phyloP scores from a whole-genome alignment of 2,888 invertebrate species.

The Apantesis nais region DNA sequence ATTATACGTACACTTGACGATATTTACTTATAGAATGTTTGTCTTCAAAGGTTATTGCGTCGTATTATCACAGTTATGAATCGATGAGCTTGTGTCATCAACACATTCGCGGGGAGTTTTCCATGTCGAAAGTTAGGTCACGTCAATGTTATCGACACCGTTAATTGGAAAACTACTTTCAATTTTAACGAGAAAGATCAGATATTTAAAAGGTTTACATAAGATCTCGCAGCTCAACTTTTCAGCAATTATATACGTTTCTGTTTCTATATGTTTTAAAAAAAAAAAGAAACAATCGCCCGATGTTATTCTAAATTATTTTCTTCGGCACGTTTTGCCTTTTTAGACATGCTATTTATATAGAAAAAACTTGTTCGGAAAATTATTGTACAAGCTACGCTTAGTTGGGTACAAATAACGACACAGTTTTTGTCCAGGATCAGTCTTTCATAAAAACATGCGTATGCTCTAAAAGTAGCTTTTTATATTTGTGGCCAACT shows the following conservation, averaged over 20 bases:
- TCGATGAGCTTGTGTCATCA: slow-evolving; percentile 53
- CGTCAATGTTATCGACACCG: slow-evolving; percentile 42
- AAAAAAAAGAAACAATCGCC: background rate
- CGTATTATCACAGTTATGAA: slow-evolving; percentile 54
- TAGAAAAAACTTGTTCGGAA: background rate
- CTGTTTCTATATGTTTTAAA: background rate
- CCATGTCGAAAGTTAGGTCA: slow-evolving; percentile 42
- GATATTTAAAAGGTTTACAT: background rate
- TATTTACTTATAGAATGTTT: slow-evolving; percentile 6
- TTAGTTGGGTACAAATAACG: background rate
- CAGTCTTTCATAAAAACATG: background rate
- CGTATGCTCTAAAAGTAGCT: background rate
- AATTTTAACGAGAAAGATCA: slow-evolving; percentile 19
- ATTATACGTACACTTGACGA: slow-evolving; percentile 10
- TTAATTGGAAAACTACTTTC: slow-evolving; percentile 58
- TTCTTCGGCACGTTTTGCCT: no score
- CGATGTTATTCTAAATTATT: background rate
- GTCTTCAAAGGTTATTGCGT: slow-evolving; percentile 50
- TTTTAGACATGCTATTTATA: no score
- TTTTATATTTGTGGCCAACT: background rate
- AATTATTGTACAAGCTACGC: background rate
- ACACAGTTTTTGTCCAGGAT: background rate
- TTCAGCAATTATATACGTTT: background rate
- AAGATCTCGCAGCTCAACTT: background rate
- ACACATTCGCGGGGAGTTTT: slow-evolving; percentile 29